Evolutionary conservation across 2,113 vertebrate species (phyloP).

Genomic region (Erythrolamprus reginae): DNA sequence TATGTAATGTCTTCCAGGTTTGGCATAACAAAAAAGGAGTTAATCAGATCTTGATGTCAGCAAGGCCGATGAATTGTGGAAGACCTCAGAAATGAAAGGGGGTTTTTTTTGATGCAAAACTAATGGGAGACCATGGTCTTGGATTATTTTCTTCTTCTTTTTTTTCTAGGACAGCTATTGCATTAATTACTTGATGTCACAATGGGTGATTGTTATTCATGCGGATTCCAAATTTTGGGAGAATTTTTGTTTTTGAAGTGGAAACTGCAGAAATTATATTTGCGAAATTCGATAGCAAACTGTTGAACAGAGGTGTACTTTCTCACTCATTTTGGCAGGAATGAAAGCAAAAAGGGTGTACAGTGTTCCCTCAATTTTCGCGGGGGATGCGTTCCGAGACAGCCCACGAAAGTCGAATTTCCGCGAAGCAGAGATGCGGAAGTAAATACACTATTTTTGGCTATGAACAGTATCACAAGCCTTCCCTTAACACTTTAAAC

Average conservation of each 20-base stretch:
- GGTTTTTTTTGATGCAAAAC: background rate
- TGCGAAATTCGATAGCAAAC: background rate
- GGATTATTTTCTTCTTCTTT: background rate
- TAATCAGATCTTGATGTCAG: constrained; percentile 8
- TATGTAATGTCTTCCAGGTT: background rate
- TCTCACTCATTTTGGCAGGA: background rate
- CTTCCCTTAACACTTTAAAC: too few species aligned
- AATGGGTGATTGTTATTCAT: background rate
- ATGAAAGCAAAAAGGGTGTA: background rate
- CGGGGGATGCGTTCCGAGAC: too few species aligned
- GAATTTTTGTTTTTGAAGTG: background rate
- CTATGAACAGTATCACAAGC: too few species aligned
- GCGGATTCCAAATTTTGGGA: background rate
- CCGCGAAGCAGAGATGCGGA: too few species aligned
- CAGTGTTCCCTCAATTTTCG: too few species aligned
- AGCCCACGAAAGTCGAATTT: too few species aligned
- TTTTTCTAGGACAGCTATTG: background rate
- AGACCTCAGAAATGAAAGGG: background rate
- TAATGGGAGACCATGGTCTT: background rate
- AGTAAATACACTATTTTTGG: too few species aligned
- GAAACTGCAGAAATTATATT: background rate
- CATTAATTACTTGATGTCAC: background rate
- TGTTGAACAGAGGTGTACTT: background rate
- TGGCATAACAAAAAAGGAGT: constrained; percentile 12
- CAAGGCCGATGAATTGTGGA: background rate